Evolutionary conservation across 2,113 vertebrate species (phyloP), one percentile per base, ranked within the genome.

Genomic region (Ammodytes marinus): DNA sequence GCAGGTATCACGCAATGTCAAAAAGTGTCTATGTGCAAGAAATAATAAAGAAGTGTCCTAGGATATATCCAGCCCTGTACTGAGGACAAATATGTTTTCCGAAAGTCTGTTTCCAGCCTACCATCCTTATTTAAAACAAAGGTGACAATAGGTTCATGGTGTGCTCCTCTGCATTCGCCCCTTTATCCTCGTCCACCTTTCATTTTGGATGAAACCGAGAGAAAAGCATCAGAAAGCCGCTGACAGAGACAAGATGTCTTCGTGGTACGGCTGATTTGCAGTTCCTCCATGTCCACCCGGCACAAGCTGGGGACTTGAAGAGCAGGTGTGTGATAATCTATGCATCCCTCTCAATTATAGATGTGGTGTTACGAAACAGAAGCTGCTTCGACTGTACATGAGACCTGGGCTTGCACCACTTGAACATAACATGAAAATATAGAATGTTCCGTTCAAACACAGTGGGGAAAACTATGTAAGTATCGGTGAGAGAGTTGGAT

Each of bases 321-420:
- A 85, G 85, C 88, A 89, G 80, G 82, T 91, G 85, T 84, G 79
- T 78, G 57, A 74, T 82, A 72, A 87, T 90, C 85, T 83, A 84
- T 91, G 88, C 78, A 54, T 88, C 80, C 53, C 53, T 39, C 60
- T 93, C 49, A 89, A 91, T 92, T 76, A 90, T 92, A 42, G 42
- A 92, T 87, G 80, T 42, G 72, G 89, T 91, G 84, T 93, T 92
- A 88, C 49, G 73, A 91, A 94, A 92, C 88, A 79, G 59, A 77
- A 66, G 68, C 73, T 67, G 74, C 55, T 63, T 57, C 68, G 61
- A 65, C 74, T 81, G 45, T 85, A 54, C 61, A 50, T 12, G 27
- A 77, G 57, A 61, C 52, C 27, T 27, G 40, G 27, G 35, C 35
- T 67, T 43, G 17, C 27, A 72, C 7, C 39, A 11, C 65, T 80